Evolutionary conservation across 2,113 vertebrate species (phyloP), one percentile per base, ranked within the genome.

Genomic region (Rhabdomys dilectus): DNA sequence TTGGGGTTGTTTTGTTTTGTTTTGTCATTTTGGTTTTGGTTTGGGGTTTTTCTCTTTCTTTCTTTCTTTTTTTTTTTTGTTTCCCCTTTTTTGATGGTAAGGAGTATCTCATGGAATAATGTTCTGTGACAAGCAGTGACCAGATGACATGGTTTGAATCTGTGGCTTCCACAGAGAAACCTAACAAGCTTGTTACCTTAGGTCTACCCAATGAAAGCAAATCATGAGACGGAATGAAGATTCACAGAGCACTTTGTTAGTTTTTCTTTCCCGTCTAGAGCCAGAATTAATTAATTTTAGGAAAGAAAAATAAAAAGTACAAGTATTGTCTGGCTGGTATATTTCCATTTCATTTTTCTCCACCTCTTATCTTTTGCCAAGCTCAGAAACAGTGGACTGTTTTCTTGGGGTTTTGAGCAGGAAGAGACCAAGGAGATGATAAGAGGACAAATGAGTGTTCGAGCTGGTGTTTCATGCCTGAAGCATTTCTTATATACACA

Each of bases 251-350:
- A 6, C 75, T 97, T 96, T 75, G 58, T 97, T 97, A 94, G 42
- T 39, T 91, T 96, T 94, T 91, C 64, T 97, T 97, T 95, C 94
- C 84, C 89, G 93, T 97, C 86, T 95, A 66, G 95, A 96, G 96
- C 93, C 97, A 98, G 94, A 97, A 97, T 62, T 91, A 97, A 98
- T 98, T 98, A 98, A 87, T 97, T 98, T 97, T 96, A 97, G 97
- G 97, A 97, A 97, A 98, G 96, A 97, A 96, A 98, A 97, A 95
- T 4, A 98, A 92, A 95, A 68, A 97, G 93, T 70, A 34, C 68
- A 97, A 98, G 94, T 88, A 93, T 90, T 97, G 77, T 97, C 94
- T 96, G 89, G 97, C 81, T 93, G 80, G 68, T 94, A 88, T 96
- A 89, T 96, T 97, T 97, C 96, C 91, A 97, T 94, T 94, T 97